Evolutionary conservation across 2,888 invertebrate species (phyloP), one percentile per base, ranked within the genome.

Genomic region (Meghimatium bilineatum): DNA sequence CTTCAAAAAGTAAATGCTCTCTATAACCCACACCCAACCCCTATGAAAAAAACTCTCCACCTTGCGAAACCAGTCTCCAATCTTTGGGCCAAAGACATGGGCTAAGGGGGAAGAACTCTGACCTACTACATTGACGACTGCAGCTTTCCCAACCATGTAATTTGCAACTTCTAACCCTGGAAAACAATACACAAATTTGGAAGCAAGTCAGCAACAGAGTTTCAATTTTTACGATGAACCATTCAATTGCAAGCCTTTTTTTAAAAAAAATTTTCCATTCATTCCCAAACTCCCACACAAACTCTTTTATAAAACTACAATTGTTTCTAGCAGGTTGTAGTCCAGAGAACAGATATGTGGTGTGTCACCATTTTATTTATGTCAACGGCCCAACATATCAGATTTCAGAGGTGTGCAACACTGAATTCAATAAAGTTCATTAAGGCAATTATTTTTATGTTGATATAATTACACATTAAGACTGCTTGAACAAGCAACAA

Each of bases 121-220:
- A 3, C 96, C 96, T 60, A 99, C 94, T 0, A 98, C 95, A 0
- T 96, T 96, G 83, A 98, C 96, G 56, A 96, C 96, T 88, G 96
- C 96, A 0, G 96, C 96, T 93, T 97, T 97, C 14, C 95, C 90
- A 1, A 95, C 94, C 91, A 97, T 95, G 86, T 95, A 96, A 1
- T 97, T 95, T 0, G 98, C 98, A 0, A 96, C 95, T 94, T 99
- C 99, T 95, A 98, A 95, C 78, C 91, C 91, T 91, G 85, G 20
- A 77, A 66, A n/a, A 63, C 56, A 74, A 80, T 36, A 71, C 67
- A 75, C 60, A 38, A 14, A 60, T 77, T 32, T 49, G 74, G 32
- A 74, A 74, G 52, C 52, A 74, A 49, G 52, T 74, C 32, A 63
- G 3, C n/a, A 63, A n/a, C 56, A 56, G 60, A 63, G 5, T n/a